These are phyloP conservation scores for Hydraecia micacea DNA, from an alignment of 2,888 invertebrate species.

Conservation along the genomic window DNA sequence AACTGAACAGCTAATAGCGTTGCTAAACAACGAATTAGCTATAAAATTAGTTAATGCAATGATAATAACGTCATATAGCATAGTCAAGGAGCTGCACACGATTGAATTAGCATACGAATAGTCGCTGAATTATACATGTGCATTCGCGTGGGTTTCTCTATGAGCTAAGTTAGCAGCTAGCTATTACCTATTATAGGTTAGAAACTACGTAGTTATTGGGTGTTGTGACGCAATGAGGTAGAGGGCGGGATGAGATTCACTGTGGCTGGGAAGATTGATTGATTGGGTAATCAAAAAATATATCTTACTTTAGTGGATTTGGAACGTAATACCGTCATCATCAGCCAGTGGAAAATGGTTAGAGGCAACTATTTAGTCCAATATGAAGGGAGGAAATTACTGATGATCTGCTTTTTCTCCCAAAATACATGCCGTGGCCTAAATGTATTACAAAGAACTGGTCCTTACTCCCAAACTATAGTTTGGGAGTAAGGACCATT, in stretches of 20 bases:
- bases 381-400: not conserved
- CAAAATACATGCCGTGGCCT: too few species aligned
- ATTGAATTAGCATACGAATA: constrained; percentile 35
- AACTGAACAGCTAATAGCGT: constrained; percentile 1
- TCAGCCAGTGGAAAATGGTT: not conserved
- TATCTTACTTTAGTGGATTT: not conserved
- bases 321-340: not conserved
- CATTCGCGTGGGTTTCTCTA: constrained; percentile 3
- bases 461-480: too few species aligned
- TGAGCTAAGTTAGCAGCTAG: not conserved
- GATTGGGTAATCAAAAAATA: not conserved
- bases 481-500: too few species aligned
- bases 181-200: not conserved
- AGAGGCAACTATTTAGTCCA: not conserved
- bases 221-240: not conserved
- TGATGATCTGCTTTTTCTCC: not conserved
- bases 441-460: too few species aligned
- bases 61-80: constrained; percentile 16
- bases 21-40: constrained; percentile 30
- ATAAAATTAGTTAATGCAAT: constrained; percentile 39
- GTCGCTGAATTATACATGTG: constrained; percentile 34
- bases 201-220: not conserved
- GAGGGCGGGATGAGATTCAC: not conserved
- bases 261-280: not conserved
- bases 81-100: constrained; percentile 23